Evolutionary conservation across 2,888 invertebrate genomes (phyloP).

Genomic region (Rotaria magnacalcarata): DNA sequence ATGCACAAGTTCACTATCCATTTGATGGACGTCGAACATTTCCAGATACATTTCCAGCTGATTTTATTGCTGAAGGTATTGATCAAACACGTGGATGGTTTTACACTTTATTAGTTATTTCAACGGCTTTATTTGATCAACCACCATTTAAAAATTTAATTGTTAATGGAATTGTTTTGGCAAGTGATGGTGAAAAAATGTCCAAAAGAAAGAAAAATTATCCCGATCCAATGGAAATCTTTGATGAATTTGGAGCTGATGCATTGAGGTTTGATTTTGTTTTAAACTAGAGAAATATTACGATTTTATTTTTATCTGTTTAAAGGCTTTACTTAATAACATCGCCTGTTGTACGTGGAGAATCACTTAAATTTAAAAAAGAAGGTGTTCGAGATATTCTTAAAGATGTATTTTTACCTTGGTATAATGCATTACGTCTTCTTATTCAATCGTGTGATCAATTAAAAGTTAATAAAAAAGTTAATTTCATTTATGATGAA

Average conservation of each 20-base stretch:
- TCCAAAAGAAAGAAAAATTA: slow-evolving; percentile 97
- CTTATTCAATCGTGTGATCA: slow-evolving; percentile 84
- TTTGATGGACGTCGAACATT: slow-evolving; percentile 69
- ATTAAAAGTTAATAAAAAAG: slow-evolving; percentile 65
- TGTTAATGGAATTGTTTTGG: slow-evolving; percentile 87
- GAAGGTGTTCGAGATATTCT: slow-evolving; percentile 91
- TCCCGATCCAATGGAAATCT: slow-evolving; percentile 83
- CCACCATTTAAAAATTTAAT: slow-evolving; percentile 96
- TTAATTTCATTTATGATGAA: slow-evolving; percentile 51
- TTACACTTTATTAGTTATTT: slow-evolving; percentile 91
- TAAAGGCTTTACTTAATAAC: slow-evolving; percentile 80
- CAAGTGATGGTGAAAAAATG: slow-evolving; percentile 97
- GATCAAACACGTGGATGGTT: slow-evolving; percentile 98
- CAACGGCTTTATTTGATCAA: slow-evolving; percentile 87
- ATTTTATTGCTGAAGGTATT: slow-evolving; percentile 98
- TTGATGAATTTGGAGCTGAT: slow-evolving; percentile 90
- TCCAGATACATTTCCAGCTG: slow-evolving; percentile 85
- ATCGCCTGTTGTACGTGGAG: slow-evolving; percentile 93
- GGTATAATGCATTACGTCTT: slow-evolving; percentile 75
- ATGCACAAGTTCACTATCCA: slow-evolving; percentile 63
- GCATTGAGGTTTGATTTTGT: slow-evolving; percentile 62
- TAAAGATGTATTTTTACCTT: slow-evolving; percentile 94
- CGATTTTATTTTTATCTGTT: no score
- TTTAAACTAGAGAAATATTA: no score
- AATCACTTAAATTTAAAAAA: slow-evolving; percentile 90